These are phyloP conservation scores for Luscinia luscinia DNA, from an alignment of 2,797 vertebrate species.

Conservation along the genomic window DNA sequence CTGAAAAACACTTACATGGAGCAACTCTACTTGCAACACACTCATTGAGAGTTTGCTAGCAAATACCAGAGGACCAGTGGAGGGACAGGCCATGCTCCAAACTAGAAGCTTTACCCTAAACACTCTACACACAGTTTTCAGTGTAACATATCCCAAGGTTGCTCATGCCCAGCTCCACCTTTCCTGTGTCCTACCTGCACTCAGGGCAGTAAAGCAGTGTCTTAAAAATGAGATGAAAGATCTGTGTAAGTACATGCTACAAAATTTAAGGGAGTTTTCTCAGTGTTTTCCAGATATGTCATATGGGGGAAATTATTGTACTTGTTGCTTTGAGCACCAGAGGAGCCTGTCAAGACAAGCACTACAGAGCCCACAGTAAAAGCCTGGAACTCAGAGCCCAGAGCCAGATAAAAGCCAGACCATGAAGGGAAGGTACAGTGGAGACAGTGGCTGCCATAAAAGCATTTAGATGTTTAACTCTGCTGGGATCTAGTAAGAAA, in stretches of 20 bases:
- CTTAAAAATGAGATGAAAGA: not conserved
- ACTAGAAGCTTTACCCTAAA: not conserved
- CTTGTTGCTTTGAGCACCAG: not conserved
- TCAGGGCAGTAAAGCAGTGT: not conserved
- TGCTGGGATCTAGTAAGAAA: not conserved
- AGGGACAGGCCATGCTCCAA: not conserved
- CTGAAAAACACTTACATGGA: not conserved
- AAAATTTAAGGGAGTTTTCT: not conserved
- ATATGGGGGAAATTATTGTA: not conserved
- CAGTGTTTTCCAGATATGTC: not conserved
- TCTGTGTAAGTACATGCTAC: not conserved
- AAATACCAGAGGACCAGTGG: not conserved
- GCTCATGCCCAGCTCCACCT: not conserved
- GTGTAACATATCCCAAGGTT: not conserved
- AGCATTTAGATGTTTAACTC: not conserved
- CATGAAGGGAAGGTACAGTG: not conserved
- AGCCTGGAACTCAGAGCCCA: not conserved
- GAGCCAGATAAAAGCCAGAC: not conserved
- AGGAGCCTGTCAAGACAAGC: constrained; percentile 4
- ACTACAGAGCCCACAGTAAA: not conserved
- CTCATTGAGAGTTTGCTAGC: not conserved
- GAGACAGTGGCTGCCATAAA: not conserved
- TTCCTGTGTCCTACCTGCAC: not conserved
- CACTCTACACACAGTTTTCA: not conserved
- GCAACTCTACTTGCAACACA: not conserved